A percentile compares a stretch with the other conserved stretches of the same genome.
phyloP scores from a whole-genome alignment of 2,113 vertebrate species.

The Nestor notabilis region DNA sequence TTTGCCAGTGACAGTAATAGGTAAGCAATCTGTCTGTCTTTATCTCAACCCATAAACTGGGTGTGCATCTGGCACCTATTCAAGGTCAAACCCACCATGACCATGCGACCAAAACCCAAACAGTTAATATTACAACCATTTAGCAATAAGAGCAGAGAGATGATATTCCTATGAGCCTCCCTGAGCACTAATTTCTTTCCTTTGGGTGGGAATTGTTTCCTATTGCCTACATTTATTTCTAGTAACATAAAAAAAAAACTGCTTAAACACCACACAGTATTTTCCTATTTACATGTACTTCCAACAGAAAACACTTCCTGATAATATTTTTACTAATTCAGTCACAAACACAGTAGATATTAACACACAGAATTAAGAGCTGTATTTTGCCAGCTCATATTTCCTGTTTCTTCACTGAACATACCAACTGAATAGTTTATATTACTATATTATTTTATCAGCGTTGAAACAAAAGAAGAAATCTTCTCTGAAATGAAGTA shows the following conservation, averaged over 20 bases:
- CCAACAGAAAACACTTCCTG: not conserved
- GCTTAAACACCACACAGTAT: not conserved
- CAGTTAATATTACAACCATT: not conserved
- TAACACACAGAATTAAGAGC: not conserved
- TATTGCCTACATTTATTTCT: not conserved
- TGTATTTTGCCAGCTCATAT: not conserved
- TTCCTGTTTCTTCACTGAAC: not conserved
- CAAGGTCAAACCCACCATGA: not conserved
- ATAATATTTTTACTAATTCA: not conserved
- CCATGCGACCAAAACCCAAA: not conserved
- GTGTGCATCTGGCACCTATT: not conserved
- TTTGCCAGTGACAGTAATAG: not conserved
- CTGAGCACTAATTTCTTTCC: not conserved
- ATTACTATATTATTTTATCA: not conserved
- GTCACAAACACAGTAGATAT: not conserved
- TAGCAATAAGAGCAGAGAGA: not conserved
- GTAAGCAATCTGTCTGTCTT: not conserved
- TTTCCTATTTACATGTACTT: not conserved
- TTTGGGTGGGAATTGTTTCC: not conserved
- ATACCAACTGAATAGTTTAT: not conserved
- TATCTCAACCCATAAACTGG: not conserved
- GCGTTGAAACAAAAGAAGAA: not conserved
- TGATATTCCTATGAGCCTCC: not conserved
- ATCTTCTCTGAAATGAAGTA: not conserved
- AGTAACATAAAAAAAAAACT: not conserved